These are phyloP conservation scores for Staurois parvus DNA, from an alignment of 2,797 vertebrate species.

Conservation along the genomic window DNA sequence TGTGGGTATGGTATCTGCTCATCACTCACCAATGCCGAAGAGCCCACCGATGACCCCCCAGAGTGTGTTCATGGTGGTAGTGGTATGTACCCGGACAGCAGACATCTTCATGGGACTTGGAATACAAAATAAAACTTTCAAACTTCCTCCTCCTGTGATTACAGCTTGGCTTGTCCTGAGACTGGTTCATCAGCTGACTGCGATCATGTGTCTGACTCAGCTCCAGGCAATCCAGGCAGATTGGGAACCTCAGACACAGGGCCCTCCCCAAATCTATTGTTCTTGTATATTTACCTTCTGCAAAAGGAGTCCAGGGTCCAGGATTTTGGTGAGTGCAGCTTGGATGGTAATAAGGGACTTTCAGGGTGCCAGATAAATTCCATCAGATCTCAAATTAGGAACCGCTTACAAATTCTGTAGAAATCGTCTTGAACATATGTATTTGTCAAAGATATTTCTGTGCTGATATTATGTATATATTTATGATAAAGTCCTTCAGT, in stretches of 20 bases:
- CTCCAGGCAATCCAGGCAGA: no score
- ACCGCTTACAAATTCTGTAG: no score
- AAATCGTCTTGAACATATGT: no score
- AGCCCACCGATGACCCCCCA: constrained; percentile 56
- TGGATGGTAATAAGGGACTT: no score
- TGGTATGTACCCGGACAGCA: constrained; percentile 2
- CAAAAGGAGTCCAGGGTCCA: no score
- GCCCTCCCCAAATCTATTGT: constrained; percentile 15
- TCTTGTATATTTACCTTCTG: no score
- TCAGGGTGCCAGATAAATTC: no score
- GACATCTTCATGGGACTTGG: not conserved
- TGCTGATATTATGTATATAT: no score
- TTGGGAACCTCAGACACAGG: not conserved
- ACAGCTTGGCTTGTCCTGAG: constrained; percentile 43
- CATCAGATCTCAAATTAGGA: no score
- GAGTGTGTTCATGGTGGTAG: constrained; percentile 65
- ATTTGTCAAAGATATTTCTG: no score
- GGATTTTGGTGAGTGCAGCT: no score
- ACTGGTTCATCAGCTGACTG: constrained; percentile 68
- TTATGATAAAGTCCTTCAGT: no score
- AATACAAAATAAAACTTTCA: not conserved
- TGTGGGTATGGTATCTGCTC: not conserved
- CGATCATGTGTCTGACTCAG: constrained; percentile 64
- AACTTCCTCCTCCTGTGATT: constrained; percentile 48
- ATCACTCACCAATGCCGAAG: constrained; percentile 65